Base-by-base conservation (phyloP, 1,140 invertebrate genomes). In the Drosophila parvula region DNA sequence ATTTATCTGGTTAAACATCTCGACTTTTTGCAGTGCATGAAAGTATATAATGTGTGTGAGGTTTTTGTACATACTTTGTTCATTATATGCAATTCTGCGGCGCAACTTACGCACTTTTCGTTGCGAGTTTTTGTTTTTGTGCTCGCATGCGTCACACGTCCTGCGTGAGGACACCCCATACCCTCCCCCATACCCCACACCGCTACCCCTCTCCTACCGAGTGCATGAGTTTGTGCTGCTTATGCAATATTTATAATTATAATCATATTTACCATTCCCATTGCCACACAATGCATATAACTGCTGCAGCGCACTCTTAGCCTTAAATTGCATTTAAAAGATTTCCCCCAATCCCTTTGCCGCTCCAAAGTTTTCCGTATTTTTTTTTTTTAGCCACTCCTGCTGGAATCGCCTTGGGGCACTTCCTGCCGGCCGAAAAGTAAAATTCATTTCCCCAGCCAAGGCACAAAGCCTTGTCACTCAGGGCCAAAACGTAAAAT, bases 401-500 rank as follows among this genome's bases (percentile, higher is more conserved):
- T 59, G 22, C 30, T 41, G 18, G 55, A 40, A 34, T 41, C 44
- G 65, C 68, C 51, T 82, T 73, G 59, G 62, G 83, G 79, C 67
- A 88, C 69, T 86, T 86, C 82, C 82, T 86, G 82, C 75, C 79
- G 79, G 83, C 82, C 62, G 75, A 86, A 88, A 68, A 71, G 56
- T 71, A 78, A 78, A 79, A 88, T 89, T 89, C 84, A 89, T 88
- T 88, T 88, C 80, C 84, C 79, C 67, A 78, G 68, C 84, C 63
- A 58, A 38, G 56, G 75, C 78, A 88, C 83, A 86, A 86, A 88
- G 83, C 70, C 79, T 61, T 88, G 82, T 86, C 83, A 74, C 70
- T 67, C 65, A 74, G 65, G 76, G 74, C 57, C 79, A 68, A 78
- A 78, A 88, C 68, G 65, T 79, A 78, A 81, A 81, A 56, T 78